Base-by-base conservation (phyloP, 2,888 invertebrate species). In the Archips xylosteana region DNA sequence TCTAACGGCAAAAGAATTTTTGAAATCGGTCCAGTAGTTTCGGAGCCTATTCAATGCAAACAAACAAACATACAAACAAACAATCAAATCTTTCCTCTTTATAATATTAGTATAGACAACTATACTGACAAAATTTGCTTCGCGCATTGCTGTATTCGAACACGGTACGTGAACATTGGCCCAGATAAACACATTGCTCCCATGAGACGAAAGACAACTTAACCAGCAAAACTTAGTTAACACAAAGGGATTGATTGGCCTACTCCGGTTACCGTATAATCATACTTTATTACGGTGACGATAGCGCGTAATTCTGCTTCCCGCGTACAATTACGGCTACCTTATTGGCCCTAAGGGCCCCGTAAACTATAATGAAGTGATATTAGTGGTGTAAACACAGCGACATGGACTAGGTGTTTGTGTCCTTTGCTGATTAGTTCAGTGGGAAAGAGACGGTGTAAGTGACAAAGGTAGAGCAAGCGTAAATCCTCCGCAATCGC, bases 281-380 rank as follows among this genome's bases (percentile, higher is more conserved):
- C 68, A 47, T 51, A 49, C 63, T 59, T 62, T 67, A 45, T n/a
- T 63, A 42, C 59, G 59, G 42, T 13, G 39, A 39, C 66, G 49
- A 39, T 49, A 49, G 12, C 12, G 66, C 34, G n/a, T 65, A 71
- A 71, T 66, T 60, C 61, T 45, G 66, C 32, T 72, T 15, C 62
- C 36, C 47, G 36, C 59, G 62, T 49, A 70, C 60, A 74, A 65
- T 65, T 60, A 69, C 42, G 60, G 23, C 23, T 65, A 60, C 64
- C 54, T 69, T 70, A 70, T 74, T 65, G 64, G 69, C 64, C 74
- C 60, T 65, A 23, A 45, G 74, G 69, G 69, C 42, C 34, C 51
- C 49, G 69, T 74, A 61, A 70, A 74, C 65, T 74, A 74, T 74
- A 74, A 74, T 74, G 49, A 70, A 65, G 69, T 49, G 23, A 69